A percentile compares a stretch with the other conserved stretches of the same genome.
These are phyloP conservation scores for Rachycentron canadum DNA, from an alignment of 2,797 vertebrate species.

Conservation along the genomic window DNA sequence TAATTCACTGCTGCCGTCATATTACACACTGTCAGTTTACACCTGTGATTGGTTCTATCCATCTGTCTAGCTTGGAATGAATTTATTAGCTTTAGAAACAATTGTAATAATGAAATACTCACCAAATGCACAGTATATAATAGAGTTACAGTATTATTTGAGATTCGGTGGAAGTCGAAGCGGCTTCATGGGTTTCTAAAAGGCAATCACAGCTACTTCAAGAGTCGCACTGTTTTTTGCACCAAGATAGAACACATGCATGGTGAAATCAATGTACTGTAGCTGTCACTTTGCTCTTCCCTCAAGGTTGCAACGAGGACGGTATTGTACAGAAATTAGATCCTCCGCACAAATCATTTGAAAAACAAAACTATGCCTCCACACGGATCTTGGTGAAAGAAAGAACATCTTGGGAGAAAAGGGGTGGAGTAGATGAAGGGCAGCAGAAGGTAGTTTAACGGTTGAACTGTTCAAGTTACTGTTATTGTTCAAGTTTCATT, in stretches of 20 bases:
- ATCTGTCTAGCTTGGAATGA: neutral
- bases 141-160: neutral
- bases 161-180: neutral
- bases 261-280: conserved; percentile 10
- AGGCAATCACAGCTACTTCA: neutral
- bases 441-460: neutral
- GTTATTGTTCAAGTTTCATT: no score
- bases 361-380: neutral
- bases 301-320: conserved; percentile 27
- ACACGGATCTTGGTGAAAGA: neutral
- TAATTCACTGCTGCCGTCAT: conserved; percentile 1
- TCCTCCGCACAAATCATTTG: conserved; percentile 1
- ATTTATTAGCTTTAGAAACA: conserved; percentile 4
- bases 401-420: neutral
- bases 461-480: neutral
- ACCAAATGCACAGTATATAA: neutral
- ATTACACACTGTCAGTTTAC: conserved; percentile 10
- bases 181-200: neutral
- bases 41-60: neutral
- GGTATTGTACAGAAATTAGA: conserved; percentile 7
- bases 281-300: conserved; percentile 1
- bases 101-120: neutral
- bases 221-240: neutral
- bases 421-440: neutral
- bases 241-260: conserved; percentile 11